A percentile compares a stretch with the other conserved stretches of the same genome.
Evolutionary conservation across 2,888 invertebrate genomes (phyloP).

Genomic region (Drosophila infuscata): DNA sequence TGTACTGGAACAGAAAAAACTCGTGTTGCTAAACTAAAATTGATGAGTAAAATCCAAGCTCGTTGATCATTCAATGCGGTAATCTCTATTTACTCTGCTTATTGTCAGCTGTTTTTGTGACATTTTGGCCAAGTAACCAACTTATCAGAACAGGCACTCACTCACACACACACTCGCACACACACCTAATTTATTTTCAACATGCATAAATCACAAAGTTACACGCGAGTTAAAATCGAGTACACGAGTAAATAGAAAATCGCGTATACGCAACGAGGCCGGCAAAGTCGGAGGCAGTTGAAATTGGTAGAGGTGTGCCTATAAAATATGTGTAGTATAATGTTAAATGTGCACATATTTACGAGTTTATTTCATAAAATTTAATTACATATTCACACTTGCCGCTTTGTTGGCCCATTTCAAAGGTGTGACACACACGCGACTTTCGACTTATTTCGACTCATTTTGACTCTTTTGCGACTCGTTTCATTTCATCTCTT

Average conservation of each 20-base stretch:
- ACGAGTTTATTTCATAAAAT: slow-evolving; percentile 72
- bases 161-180: background rate
- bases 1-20: background rate
- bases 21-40: background rate
- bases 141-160: slow-evolving; percentile 12
- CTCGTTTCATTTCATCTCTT: slow-evolving; percentile 19
- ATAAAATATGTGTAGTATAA: slow-evolving; percentile 31
- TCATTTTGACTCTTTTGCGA: slow-evolving; percentile 20
- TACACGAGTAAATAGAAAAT: slow-evolving; percentile 26
- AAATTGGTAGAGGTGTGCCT: slow-evolving; percentile 34
- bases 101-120: background rate
- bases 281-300: background rate
- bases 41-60: background rate
- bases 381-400: slow-evolving; percentile 78
- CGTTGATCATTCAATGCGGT: background rate
- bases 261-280: slow-evolving; percentile 45
- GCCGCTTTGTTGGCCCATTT: slow-evolving; percentile 39
- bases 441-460: slow-evolving; percentile 41
- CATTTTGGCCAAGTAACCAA: slow-evolving; percentile 13
- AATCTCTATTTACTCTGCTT: background rate
- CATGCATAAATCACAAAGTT: slow-evolving; percentile 43
- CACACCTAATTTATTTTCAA: background rate
- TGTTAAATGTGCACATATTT: slow-evolving; percentile 36
- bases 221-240: slow-evolving; percentile 12
- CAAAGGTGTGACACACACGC: slow-evolving; percentile 62